These are phyloP conservation scores for Lithophane semibrunnea DNA, from an alignment of 2,888 invertebrate species.

Conservation along the genomic window DNA sequence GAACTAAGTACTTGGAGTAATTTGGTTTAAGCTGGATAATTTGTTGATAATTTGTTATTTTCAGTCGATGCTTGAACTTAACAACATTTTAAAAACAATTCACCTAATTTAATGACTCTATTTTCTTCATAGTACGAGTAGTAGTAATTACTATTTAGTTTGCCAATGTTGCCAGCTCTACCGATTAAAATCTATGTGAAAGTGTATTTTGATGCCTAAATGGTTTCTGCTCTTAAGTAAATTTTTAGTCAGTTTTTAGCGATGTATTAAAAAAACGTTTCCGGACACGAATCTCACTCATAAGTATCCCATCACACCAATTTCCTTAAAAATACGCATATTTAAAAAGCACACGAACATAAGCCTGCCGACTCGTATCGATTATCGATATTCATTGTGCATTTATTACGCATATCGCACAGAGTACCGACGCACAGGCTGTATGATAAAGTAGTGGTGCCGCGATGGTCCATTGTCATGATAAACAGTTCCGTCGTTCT, in stretches of 20 bases:
- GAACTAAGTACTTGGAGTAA: constrained; percentile 20
- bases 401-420: constrained; percentile 19
- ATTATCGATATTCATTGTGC: constrained; percentile 41
- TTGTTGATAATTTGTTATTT: not conserved
- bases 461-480: constrained; percentile 39
- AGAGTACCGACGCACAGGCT: not conserved
- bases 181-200: not conserved
- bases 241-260: not conserved
- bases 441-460: not conserved
- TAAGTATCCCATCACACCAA: not conserved
- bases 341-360: not conserved
- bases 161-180: not conserved
- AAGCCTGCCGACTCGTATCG: constrained; percentile 19
- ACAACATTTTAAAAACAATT: not conserved
- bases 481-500: constrained; percentile 40
- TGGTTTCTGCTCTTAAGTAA: not conserved
- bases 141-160: not conserved
- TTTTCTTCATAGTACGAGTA: too few relatives aligned
- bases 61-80: not conserved
- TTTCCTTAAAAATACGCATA: constrained; percentile 7
- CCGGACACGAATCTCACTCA: not conserved
- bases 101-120: too few relatives aligned
- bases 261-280: not conserved
- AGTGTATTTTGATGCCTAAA: not conserved
- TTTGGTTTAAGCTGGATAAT: not conserved